Base-by-base conservation (phyloP, 2,888 invertebrate genomes). In the Sphaerophoria rueppellii region DNA sequence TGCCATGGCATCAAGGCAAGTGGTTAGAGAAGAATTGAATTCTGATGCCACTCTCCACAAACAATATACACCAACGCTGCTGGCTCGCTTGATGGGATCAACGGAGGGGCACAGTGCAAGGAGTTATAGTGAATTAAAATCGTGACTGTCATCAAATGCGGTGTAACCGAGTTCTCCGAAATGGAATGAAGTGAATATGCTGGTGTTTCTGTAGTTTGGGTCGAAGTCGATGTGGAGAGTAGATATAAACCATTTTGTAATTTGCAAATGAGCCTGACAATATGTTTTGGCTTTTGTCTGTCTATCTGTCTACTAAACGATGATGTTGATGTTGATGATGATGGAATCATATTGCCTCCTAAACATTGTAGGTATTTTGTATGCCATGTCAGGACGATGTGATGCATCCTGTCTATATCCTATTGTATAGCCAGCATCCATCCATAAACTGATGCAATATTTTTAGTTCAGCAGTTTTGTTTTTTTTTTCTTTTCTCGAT, bases 191-290 rank as follows among this genome's bases (percentile, higher is more conserved):
- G 63, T 14, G 48, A 35, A 40, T 43, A 11, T 9, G 12, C 16
- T 24, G 24, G 24, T 2, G 24, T 24, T 24, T 1, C 24, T 24
- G 24, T 24, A 24, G 24, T 24, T 24, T 24, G 24, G 24, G 24
- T 24, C 24, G 24, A 24, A 24, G 24, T 24, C 24, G 24, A 24
- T 24, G 24, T 24, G 24, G 24, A 24, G 24, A 24, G 61, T 48
- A 63, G 50, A 75, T 58, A 50, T 72, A 75, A 80, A 75, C 40
- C 73, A 85, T 85, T 85, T 85, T 85, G 85, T 85, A 85, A 85
- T 85, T 85, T 85, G 85, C 85, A 85, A 85, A 85, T 85, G 81
- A 85, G 81, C 76, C 73, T 48, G 76, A 85, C 85, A 85, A 81
- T 85, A 77, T 71, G 52, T 65, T 43, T 76, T 65, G 35, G 60